A percentile compares a stretch with the other conserved stretches of the same genome.
Conservation (phyloP, 2,113 vertebrate genomes). For the Hypanus sabinus region DNA sequence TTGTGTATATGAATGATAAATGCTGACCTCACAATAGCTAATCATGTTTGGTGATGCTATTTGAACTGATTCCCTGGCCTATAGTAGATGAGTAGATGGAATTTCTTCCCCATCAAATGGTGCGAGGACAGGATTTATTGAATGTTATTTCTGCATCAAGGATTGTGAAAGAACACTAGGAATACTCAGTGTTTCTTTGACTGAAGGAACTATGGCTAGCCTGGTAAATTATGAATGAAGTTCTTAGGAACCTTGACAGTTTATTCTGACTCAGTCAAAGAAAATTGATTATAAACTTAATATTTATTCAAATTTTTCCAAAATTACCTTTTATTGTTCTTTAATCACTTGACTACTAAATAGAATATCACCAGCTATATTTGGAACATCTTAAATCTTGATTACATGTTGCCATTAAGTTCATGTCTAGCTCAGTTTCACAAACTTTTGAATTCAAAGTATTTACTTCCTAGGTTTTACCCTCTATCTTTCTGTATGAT, state of each 20-base stretch:
- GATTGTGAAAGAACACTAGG: neutral
- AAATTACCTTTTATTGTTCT: neutral
- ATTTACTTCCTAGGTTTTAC: neutral
- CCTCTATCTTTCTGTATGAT: neutral
- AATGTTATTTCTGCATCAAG: neutral
- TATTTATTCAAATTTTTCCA: neutral
- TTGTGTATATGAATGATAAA: neutral
- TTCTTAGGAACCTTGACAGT: neutral
- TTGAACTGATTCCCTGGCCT: neutral
- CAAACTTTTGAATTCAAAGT: neutral
- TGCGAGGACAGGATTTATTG: neutral
- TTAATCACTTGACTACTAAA: neutral
- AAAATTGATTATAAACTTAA: neutral
- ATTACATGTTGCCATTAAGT: neutral
- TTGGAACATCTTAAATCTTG: neutral
- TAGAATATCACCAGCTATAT: neutral
- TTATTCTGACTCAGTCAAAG: neutral
- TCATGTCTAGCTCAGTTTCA: neutral
- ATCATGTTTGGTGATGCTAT: neutral
- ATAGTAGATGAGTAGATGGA: neutral
- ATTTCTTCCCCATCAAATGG: neutral
- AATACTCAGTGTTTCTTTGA: neutral
- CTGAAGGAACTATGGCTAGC: neutral
- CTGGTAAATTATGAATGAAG: constrained; percentile 2
- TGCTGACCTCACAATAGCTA: constrained; percentile 24